phyloP scores from a whole-genome alignment of 2,888 invertebrate genomes.

The Punctoribates punctum region DNA sequence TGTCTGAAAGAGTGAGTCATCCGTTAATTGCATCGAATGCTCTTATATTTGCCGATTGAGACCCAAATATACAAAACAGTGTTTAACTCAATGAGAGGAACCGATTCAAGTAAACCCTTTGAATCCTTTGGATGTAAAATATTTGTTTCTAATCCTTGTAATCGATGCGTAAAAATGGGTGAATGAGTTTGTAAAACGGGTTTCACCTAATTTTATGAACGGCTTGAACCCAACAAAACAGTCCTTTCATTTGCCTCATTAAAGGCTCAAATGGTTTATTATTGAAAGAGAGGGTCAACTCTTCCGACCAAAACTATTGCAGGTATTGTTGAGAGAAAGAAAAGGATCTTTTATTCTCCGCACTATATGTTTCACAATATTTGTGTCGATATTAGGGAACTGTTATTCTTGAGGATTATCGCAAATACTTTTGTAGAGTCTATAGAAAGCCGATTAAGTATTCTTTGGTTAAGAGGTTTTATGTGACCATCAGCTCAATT shows the following conservation, averaged over 20 bases:
- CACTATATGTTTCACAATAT: background rate
- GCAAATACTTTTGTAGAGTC: background rate
- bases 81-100: background rate
- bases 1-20: background rate
- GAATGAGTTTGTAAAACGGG: background rate
- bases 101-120: background rate
- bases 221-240: conserved; percentile 19
- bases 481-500: conserved; percentile 17
- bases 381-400: conserved; percentile 18
- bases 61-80: no score
- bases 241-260: background rate
- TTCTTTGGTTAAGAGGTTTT: conserved; percentile 22
- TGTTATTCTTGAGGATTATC: conserved; percentile 7
- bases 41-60: background rate
- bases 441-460: background rate
- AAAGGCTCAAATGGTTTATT: background rate
- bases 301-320: conserved; percentile 16
- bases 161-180: background rate
- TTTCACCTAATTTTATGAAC: conserved; percentile 37
- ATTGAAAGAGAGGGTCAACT: background rate
- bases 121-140: background rate
- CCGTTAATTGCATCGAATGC: background rate
- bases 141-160: background rate
- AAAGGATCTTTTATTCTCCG: background rate
- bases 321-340: background rate